Base-by-base conservation (phyloP, 1,140 invertebrate species). In the Aradophagus sp. region DNA sequence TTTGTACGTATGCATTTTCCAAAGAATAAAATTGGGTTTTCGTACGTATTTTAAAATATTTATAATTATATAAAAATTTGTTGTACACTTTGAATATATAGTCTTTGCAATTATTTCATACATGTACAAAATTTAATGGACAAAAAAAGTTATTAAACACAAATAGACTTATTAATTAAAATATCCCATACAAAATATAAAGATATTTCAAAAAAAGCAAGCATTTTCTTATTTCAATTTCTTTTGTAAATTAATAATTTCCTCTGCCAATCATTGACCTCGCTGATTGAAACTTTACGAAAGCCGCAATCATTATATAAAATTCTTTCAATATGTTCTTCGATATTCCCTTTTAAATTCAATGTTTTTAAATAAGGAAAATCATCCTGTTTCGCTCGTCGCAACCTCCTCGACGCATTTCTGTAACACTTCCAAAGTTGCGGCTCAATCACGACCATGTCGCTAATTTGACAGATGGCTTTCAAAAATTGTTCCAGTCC, bases 351-450 rank as follows among this genome's bases (percentile, higher is more conserved):
- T 59, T 86, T 88, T 72, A 90, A 88, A 76, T 89, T 84, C 3
- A 93, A 80, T 11, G 73, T 62, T 35, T 86, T 75, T 71, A 90
- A 89, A 4, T 89, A 65, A 0, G 89, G 87, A 80, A 94, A 94
- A 10, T 83, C 80, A 2, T 70, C 77, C 31, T 84, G 80, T 0
- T 88, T 88, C 12, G 87, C 84, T 70, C 88, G 86, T 71, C 90
- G 90, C 59, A 94, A 77, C 68, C 93, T 86, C 73, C 91, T 89
- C 8, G 90, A 87, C 0, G 93, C 93, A 48, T 87, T 90, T 80
- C 87, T 88, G 62, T 94, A 94, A 76, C 93, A 93, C 74, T 91
- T 93, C 92, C 93, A 94, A 3, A 91, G 89, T 77, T 95, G 93
- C 2, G 93, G 92, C 81, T 95, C 93, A 50, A 95, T 86, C 1